Evolutionary conservation across 1,140 invertebrate genomes (phyloP).

Genomic region (Popillia japonica): DNA sequence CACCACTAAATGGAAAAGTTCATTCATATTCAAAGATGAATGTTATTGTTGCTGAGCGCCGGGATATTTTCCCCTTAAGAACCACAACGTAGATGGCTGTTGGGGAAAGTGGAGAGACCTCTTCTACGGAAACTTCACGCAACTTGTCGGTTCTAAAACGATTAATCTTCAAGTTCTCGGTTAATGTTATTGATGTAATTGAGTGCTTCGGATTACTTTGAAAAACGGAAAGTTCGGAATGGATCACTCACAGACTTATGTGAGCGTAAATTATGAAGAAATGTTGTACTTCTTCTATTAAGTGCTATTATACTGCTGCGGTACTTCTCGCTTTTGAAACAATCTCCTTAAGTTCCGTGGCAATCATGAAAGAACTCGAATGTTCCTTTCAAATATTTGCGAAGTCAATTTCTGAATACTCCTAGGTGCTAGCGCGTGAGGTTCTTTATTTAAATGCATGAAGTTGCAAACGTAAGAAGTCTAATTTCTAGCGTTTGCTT

Average conservation of each 20-base stretch:
- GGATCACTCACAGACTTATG: not conserved
- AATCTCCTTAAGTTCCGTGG: not conserved
- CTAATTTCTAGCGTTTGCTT: too few relatives aligned
- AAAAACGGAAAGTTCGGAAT: constrained; percentile 26
- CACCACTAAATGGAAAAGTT: constrained; percentile 26
- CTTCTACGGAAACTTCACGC: constrained; percentile 29
- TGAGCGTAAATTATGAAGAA: not conserved
- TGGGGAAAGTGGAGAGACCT: constrained; percentile 31
- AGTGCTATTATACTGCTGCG: not conserved
- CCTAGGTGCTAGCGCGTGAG: too few relatives aligned
- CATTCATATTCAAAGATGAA: constrained; percentile 37
- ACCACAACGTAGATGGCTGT: not conserved
- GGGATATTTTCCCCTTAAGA: constrained; percentile 29
- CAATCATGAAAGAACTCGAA: not conserved
- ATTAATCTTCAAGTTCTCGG: constrained; percentile 38
- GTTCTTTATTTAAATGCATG: too few relatives aligned
- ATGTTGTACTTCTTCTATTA: not conserved
- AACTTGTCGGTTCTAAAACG: constrained; percentile 38
- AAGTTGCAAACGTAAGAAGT: too few relatives aligned
- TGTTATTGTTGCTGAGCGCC: constrained; percentile 35
- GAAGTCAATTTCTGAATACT: too few relatives aligned
- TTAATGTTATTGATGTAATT: constrained; percentile 38
- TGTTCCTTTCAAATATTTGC: too few relatives aligned
- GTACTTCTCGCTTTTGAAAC: not conserved
- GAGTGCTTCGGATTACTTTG: not conserved